These are phyloP conservation scores for Rallus limicola DNA, from an alignment of 2,113 vertebrate species.

Conservation along the genomic window DNA sequence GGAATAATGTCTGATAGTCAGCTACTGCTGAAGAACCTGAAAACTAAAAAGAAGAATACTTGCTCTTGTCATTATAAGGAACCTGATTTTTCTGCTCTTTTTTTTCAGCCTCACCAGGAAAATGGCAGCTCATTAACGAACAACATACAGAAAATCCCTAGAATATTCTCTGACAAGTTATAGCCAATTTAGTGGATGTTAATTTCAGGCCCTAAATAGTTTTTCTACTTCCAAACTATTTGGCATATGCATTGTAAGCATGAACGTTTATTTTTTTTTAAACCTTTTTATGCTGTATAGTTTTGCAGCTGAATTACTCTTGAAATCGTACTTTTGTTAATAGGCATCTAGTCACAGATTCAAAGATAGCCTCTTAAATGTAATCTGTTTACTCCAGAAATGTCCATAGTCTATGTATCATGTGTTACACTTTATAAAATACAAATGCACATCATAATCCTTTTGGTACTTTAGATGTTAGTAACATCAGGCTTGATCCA, in stretches of 20 bases:
- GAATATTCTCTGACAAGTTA: background rate
- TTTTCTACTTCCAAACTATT: background rate
- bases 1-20: background rate
- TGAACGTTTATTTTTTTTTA: too few relatives aligned
- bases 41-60: background rate
- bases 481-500: background rate
- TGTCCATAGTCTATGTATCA: background rate
- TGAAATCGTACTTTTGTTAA: background rate
- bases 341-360: background rate
- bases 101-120: background rate
- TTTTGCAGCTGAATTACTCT: background rate
- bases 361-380: background rate
- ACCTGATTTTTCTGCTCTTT: background rate
- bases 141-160: background rate
- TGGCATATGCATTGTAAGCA: background rate
- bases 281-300: background rate
- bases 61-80: background rate
- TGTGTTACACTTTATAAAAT: background rate
- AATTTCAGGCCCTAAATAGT: background rate
- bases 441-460: background rate
- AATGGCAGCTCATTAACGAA: background rate
- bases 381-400: background rate
- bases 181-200: background rate
- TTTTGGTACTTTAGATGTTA: background rate
- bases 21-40: background rate